phyloP scores from a whole-genome alignment of 2,113 vertebrate species.

The Physeter macrocephalus region DNA sequence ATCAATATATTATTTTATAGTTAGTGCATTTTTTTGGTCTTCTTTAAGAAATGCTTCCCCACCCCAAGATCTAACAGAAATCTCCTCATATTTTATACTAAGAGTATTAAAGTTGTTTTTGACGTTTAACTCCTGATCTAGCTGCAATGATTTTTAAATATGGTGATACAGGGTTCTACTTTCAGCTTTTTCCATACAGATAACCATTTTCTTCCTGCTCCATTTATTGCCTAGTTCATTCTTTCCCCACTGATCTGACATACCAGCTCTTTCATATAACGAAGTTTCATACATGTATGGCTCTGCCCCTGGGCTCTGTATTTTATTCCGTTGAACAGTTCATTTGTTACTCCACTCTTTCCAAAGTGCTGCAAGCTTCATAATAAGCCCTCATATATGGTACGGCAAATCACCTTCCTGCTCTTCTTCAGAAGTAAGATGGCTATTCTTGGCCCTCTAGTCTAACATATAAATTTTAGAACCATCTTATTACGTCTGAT shows the following conservation, averaged over 20 bases:
- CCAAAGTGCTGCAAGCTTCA: not conserved
- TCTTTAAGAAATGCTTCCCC: not conserved
- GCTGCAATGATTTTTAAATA: not conserved
- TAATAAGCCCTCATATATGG: not conserved
- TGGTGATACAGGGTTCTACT: not conserved
- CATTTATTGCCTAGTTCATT: constrained; percentile 20
- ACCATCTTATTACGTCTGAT: constrained; percentile 7
- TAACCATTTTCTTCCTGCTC: not conserved
- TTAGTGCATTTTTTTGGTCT: not conserved
- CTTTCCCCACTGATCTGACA: not conserved
- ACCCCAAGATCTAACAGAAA: not conserved
- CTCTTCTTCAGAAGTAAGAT: constrained; percentile 19
- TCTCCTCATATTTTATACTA: not conserved
- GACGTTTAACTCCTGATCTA: not conserved
- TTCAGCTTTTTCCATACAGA: not conserved
- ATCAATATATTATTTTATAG: constrained; percentile 37
- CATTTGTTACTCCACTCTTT: not conserved
- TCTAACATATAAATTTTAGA: constrained; percentile 18
- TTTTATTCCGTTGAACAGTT: not conserved
- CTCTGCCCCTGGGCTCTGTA: not conserved
- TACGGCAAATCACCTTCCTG: not conserved
- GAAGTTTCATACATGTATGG: not conserved
- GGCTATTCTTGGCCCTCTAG: not conserved
- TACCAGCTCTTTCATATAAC: not conserved
- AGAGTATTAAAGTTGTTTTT: not conserved